Conservation (phyloP, 2,797 vertebrate species). For the Pangasius krempfi region DNA sequence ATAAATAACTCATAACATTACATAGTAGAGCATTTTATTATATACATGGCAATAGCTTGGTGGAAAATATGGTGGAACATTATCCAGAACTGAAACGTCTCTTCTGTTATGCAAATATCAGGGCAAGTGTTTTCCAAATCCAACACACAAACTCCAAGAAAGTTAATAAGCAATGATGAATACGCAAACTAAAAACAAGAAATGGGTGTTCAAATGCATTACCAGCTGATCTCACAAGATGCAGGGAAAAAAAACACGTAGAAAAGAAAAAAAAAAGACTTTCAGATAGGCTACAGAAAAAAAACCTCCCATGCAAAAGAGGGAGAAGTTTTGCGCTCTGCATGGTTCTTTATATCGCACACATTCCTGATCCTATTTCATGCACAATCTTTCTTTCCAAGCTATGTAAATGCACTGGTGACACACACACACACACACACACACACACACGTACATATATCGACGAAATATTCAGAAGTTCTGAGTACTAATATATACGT, state of each 20-base stretch:
- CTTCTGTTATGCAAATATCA: not conserved
- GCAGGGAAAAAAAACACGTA: not conserved
- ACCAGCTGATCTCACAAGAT: not conserved
- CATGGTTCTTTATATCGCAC: not conserved
- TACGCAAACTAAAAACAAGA: not conserved
- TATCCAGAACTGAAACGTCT: not conserved
- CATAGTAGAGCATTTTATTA: not conserved
- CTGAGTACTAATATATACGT: not conserved
- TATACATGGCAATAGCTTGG: not conserved
- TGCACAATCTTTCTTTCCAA: not conserved
- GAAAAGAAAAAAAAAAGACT: not conserved
- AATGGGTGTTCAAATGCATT: not conserved
- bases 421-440: not conserved
- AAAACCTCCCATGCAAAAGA: not conserved
- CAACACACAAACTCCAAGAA: not conserved
- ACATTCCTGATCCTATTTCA: not conserved
- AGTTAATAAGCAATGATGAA: not conserved
- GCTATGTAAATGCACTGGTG: not conserved
- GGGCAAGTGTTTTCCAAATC: not conserved
- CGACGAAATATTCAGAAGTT: not conserved
- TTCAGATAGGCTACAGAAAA: not conserved
- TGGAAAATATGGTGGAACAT: no score
- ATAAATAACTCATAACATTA: not conserved
- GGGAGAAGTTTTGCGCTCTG: not conserved
- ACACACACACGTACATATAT: not conserved